phyloP scores from a whole-genome alignment of 1,140 invertebrate genomes.

The Hetaerina americana region DNA sequence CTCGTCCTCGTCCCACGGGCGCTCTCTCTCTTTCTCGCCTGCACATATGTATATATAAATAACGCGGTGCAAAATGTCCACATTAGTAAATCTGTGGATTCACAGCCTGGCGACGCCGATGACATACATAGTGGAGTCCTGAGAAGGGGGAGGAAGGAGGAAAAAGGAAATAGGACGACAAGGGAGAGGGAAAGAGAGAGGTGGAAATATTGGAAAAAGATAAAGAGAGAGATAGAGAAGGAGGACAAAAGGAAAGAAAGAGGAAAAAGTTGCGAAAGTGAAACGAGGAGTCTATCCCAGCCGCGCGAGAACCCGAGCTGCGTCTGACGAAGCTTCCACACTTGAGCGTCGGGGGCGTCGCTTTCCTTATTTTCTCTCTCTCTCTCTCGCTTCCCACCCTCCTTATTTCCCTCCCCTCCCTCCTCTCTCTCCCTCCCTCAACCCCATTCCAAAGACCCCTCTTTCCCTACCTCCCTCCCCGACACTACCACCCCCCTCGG shows the following conservation, averaged over 20 bases:
- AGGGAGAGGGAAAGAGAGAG: neutral
- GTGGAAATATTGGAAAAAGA: neutral
- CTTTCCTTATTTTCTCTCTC: neutral
- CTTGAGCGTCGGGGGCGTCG: neutral
- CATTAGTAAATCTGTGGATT: no score
- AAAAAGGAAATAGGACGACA: neutral
- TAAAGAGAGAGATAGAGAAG: neutral
- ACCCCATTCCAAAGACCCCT: no score
- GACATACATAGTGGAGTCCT: no score
- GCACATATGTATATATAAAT: no score
- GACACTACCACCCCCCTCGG: no score
- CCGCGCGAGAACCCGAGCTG: neutral
- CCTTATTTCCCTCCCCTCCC: neutral
- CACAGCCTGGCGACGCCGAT: no score
- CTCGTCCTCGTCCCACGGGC: no score
- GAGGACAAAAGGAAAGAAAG: neutral
- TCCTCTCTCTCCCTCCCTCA: no score
- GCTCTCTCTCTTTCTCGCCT: no score
- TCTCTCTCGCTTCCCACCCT: neutral
- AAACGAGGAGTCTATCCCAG: no score
- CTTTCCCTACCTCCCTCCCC: neutral
- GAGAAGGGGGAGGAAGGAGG: neutral
- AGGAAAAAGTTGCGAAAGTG: neutral
- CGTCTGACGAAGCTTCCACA: neutral
- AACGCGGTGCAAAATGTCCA: no score